phyloP scores from a whole-genome alignment of 2,888 invertebrate genomes.

The Panzeria rudis region DNA sequence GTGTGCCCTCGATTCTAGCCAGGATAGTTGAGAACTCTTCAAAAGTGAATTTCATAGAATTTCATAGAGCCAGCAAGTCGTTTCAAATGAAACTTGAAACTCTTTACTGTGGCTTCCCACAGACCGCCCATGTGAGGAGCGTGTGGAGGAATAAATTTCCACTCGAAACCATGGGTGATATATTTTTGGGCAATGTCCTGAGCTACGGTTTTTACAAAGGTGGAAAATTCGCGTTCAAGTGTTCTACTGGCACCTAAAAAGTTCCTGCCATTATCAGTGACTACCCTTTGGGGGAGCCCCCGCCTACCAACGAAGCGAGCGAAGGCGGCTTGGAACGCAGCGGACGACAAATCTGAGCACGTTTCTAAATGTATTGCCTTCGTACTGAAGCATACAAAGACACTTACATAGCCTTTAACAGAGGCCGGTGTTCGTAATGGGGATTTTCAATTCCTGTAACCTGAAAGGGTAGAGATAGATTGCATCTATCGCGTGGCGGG shows the following conservation, averaged over 20 bases:
- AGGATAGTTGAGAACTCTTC: background rate
- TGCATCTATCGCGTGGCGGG: background rate
- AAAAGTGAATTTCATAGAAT: background rate
- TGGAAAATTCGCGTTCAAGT: constrained; percentile 41
- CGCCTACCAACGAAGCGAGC: constrained; percentile 21
- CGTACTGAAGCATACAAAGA: constrained; percentile 11
- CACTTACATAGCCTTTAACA: constrained; percentile 16
- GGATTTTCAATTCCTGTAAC: background rate
- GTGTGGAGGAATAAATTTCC: background rate
- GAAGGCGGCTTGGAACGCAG: background rate
- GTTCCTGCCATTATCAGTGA: constrained; percentile 64
- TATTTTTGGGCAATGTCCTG: constrained; percentile 13
- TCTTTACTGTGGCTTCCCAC: too few species aligned
- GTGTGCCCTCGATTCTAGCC: background rate
- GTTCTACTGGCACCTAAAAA: constrained; percentile 49
- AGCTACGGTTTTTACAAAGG: constrained; percentile 38
- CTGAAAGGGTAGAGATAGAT: constrained; percentile 17
- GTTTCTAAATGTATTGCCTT: constrained; percentile 31
- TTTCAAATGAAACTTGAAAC: too few species aligned
- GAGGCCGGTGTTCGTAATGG: background rate
- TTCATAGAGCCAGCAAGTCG: background rate
- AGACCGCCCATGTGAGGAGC: too few species aligned
- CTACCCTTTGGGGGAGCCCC: constrained; percentile 20
- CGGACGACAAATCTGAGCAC: background rate
- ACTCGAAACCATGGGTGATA: constrained; percentile 1